These are phyloP conservation scores for Lepidotrigona ventralis DNA, from an alignment of 1,140 invertebrate species.

Conservation along the genomic window DNA sequence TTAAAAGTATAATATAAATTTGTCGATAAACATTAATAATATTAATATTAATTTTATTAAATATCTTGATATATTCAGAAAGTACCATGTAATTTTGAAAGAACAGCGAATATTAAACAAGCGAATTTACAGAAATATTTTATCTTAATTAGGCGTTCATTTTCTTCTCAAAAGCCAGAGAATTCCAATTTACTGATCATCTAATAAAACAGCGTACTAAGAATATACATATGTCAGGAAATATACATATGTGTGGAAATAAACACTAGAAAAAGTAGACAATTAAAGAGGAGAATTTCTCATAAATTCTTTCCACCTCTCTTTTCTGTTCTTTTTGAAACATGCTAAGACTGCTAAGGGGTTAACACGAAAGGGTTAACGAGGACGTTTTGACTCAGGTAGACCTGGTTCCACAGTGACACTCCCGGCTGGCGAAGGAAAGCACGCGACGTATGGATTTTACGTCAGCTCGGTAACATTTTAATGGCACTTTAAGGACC, in stretches of 20 bases:
- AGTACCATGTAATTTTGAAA: background rate
- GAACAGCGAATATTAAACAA: no score
- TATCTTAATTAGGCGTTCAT: no score
- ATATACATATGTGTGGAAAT: background rate
- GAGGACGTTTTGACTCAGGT: background rate
- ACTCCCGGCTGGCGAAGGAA: background rate
- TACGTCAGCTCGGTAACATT: conserved; percentile 12
- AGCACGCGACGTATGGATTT: conserved; percentile 25
- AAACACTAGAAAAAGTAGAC: background rate
- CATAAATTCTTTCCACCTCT: background rate
- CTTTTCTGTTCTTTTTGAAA: no score
- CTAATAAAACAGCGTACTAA: no score
- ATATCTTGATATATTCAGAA: background rate
- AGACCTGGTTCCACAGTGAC: background rate
- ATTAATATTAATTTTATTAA: no score
- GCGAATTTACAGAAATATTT: no score
- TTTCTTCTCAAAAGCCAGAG: background rate
- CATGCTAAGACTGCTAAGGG: background rate
- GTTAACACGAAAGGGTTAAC: background rate
- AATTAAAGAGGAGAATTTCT: background rate
- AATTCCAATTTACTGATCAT: no score
- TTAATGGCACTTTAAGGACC: conserved; percentile 14
- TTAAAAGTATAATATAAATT: no score
- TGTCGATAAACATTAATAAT: no score
- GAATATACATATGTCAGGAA: no score